phyloP scores from a whole-genome alignment of 2,113 vertebrate genomes.

The Monopterus albus region DNA sequence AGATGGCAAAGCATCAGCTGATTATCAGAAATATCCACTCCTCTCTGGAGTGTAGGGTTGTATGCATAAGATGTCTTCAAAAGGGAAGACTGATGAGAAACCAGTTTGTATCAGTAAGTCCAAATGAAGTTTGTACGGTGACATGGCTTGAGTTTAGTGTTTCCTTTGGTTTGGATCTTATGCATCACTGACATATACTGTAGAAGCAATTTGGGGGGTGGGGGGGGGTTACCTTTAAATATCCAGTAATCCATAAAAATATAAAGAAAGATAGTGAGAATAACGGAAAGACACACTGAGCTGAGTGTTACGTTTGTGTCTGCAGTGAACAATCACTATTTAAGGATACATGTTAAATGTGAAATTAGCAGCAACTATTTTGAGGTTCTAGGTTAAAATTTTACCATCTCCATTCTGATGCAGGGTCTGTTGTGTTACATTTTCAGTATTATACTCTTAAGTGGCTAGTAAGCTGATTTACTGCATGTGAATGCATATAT shows the following conservation, averaged over 20 bases:
- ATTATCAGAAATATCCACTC: conserved; percentile 40
- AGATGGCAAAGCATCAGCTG: conserved; percentile 29
- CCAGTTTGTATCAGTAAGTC: conserved; percentile 53
- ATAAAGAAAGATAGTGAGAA: background rate
- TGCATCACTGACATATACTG: conserved; percentile 25
- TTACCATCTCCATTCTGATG: background rate
- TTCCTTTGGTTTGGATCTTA: conserved; percentile 40
- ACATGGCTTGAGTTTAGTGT: conserved; percentile 45
- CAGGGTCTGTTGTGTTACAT: conserved; percentile 29
- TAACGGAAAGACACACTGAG: background rate
- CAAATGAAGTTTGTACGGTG: conserved; percentile 53
- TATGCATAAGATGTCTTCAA: conserved; percentile 30
- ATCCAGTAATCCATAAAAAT: conserved; percentile 18
- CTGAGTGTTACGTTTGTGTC: conserved; percentile 20
- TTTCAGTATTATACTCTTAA: conserved; percentile 29
- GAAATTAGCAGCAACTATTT: too few relatives aligned
- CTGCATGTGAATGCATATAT: conserved; percentile 1
- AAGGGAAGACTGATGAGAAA: conserved; percentile 55
- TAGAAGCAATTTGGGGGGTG: too few relatives aligned
- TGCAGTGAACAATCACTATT: conserved; percentile 42
- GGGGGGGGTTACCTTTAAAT: conserved; percentile 22
- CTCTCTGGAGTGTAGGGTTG: conserved; percentile 18
- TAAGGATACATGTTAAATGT: conserved; percentile 28
- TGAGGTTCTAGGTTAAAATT: background rate
- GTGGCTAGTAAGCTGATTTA: background rate